Conservation (phyloP, 2,113 vertebrate species). For the Erythrocercus mccallii region DNA sequence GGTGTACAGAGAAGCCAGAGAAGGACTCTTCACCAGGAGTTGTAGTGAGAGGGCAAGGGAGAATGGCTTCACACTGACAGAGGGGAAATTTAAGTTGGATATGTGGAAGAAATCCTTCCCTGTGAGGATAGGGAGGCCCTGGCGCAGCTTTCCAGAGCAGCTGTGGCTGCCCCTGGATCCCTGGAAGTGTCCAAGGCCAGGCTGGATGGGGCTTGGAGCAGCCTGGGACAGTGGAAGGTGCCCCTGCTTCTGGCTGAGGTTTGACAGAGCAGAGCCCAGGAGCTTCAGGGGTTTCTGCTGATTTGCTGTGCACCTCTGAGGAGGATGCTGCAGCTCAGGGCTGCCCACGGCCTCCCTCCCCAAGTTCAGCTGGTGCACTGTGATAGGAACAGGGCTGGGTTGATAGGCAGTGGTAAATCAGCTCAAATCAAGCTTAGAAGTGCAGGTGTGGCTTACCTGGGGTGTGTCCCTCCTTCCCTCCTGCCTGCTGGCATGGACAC, state of each 20-base stretch:
- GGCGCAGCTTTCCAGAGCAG: background rate
- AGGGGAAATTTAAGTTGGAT: background rate
- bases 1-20: background rate
- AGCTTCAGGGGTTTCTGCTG: background rate
- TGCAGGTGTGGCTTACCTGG: background rate
- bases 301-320: background rate
- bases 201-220: background rate
- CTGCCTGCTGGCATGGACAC: background rate
- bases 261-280: background rate
- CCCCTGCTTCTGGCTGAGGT: background rate
- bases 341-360: background rate
- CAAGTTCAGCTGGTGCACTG: background rate
- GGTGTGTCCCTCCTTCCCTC: background rate
- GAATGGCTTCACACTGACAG: background rate
- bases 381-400: background rate
- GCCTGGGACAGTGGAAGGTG: accelerated
- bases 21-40: background rate
- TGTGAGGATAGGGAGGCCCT: accelerated
- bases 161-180: background rate
- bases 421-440: background rate
- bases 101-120: background rate
- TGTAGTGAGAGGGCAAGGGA: background rate
- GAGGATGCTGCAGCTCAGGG: background rate
- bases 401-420: background rate
- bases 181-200: background rate